Base-by-base conservation (phyloP, 2,888 invertebrate species). In the Sarcophaga variegata region DNA sequence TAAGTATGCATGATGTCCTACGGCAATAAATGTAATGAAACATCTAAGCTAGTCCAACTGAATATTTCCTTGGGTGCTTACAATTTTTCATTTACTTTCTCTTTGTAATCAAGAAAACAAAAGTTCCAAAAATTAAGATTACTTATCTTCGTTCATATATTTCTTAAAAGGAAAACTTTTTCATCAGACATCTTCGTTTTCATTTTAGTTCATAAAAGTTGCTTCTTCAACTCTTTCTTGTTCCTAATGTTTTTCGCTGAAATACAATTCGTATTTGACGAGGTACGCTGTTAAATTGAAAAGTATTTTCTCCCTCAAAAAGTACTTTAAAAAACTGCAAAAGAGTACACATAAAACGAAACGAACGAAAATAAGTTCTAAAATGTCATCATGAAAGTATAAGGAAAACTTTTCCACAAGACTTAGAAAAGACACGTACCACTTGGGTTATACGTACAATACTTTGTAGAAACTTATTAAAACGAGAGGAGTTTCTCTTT, bases 331-430 rank as follows among this genome's bases (percentile, higher is more conserved):
- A 54, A 54, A 17, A 17, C 12, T 5, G 4, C 12, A 74, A 60
- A 74, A 14, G 59, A n/a, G 22, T 5, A 14, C 37, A 6, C 59
- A 59, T 1, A 37, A 67, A 49, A 66, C 10, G 25, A 54, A n/a
- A 64, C 2, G 64, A 62, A 25, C 6, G 14, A 47, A n/a, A 79
- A 20, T 59, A 70, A 63, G 71, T 80, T 77, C 72, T 81, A 69
- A 67, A 77, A 81, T 72, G 76, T 77, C 62, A 66, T 72, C 62
- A 67, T 54, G 45, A 11, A 77, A 85, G n/a, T 81, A 78, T 77
- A 85, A 54, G 80, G 70, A 76, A 77, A 85, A 85, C 67, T 85
- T 85, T 85, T 81, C 45, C 69, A 77, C 60, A 72, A 11, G 22
- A 67, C 72, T 63, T 64, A 71, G 66, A 77, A 75, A 60, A 67